Base-by-base conservation (phyloP, 2,888 invertebrate genomes). In the Chorisops tibialis region DNA sequence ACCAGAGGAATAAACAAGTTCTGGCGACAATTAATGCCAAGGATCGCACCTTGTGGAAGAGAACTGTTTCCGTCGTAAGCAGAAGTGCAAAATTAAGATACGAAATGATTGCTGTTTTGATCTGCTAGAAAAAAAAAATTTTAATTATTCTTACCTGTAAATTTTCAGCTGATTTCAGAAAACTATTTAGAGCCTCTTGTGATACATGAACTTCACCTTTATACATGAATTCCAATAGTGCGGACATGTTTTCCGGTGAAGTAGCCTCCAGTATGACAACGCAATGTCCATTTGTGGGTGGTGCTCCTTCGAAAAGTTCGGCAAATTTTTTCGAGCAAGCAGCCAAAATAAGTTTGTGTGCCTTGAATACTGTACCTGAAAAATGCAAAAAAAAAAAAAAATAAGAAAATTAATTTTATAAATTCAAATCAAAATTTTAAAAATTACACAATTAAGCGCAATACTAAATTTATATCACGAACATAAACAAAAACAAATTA, bases 291-390 rank as follows among this genome's bases (percentile, higher is more conserved):
- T 87, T 87, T 73, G 87, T 85, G 63, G 92, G 91, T 69, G 92
- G 91, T 69, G 92, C 91, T 68, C 88, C 87, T 81, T 93, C 93
- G 80, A 93, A 93, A 70, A 93, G 80, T 80, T 93, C 93, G 75
- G 93, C 92, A 79, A 93, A 89, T 79, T 93, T 93, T 79, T 93
- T 93, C 81, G 93, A 93, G 83, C 93, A 93, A 74, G 93, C 93
- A 70, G 93, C 93, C 79, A 93, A 81, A 74, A 93, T 93, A 75
- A 93, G 83, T 80, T 91, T 91, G 82, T 93, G 93, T 70, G 93
- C 93, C 81, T 89, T 89, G 81, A 93, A 93, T 74, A 91, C 90
- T 76, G 91, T 89, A 78, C 92, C 93, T 93, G 82, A 1, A 80
- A 81, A 64, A 63, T 41, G 41, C 69, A 65, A 66, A 41, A 56